phyloP scores from a whole-genome alignment of 2,888 invertebrate species.

The Tineola bisselliella region DNA sequence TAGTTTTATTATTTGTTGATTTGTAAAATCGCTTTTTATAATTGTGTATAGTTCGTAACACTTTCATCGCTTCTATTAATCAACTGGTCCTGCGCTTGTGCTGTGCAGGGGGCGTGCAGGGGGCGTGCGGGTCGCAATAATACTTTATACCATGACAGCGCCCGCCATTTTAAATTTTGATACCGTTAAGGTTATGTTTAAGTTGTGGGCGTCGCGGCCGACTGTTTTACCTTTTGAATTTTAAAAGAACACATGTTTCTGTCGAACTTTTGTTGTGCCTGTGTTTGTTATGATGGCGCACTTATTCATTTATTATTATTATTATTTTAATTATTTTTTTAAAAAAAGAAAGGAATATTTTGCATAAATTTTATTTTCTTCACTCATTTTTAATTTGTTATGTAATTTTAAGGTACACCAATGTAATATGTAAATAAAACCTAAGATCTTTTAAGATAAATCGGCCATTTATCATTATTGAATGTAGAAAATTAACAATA shows the following conservation, averaged over 20 bases:
- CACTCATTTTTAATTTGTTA: slow-evolving; percentile 40
- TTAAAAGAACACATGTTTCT: slow-evolving; percentile 34
- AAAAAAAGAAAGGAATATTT: not conserved
- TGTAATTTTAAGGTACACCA: slow-evolving; percentile 64
- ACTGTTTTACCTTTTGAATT: not conserved
- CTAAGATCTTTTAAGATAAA: slow-evolving; percentile 45
- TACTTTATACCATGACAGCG: not conserved
- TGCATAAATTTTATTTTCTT: not conserved
- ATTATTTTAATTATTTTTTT: too few relatives aligned
- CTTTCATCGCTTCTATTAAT: not conserved
- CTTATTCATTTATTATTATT: not conserved
- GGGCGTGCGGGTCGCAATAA: not conserved
- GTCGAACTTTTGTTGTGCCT: slow-evolving; percentile 55
- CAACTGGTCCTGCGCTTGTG: not conserved
- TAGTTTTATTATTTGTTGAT: not conserved
- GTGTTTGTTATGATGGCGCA: slow-evolving; percentile 25
- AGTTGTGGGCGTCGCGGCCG: not conserved
- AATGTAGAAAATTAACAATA: slow-evolving; percentile 2
- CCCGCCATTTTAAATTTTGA: not conserved
- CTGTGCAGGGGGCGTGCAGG: too few relatives aligned
- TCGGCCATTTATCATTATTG: slow-evolving; percentile 24
- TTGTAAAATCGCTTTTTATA: not conserved
- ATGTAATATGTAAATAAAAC: slow-evolving; percentile 53
- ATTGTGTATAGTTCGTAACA: not conserved
- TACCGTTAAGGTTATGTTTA: not conserved